Percentiles rank a stretch among this genome's conserved stretches.
Evolutionary conservation across 2,797 vertebrate genomes (phyloP).

Genomic region (Discoglossus pictus): DNA sequence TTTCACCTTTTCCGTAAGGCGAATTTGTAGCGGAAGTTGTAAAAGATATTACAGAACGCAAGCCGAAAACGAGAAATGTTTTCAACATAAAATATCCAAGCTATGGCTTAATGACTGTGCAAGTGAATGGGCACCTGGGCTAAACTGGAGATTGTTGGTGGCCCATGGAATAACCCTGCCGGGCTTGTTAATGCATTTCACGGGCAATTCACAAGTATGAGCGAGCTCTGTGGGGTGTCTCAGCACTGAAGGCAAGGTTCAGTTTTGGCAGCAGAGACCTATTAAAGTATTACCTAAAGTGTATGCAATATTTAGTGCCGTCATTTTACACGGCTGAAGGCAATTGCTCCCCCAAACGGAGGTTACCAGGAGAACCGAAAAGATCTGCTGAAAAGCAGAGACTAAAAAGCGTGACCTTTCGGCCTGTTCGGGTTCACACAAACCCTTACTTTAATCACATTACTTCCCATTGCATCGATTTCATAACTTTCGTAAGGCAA

Average conservation of each 20-base stretch:
- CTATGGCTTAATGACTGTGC: too few species aligned
- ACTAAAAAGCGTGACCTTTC: slow-evolving; percentile 41
- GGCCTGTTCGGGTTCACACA: slow-evolving; percentile 19
- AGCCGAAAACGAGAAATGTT: too few species aligned
- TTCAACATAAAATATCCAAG: too few species aligned
- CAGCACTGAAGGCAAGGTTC: not conserved
- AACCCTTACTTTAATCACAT: slow-evolving; percentile 36
- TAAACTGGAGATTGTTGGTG: slow-evolving; percentile 39
- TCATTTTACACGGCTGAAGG: slow-evolving; percentile 10
- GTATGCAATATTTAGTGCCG: slow-evolving; percentile 15
- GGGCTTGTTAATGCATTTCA: slow-evolving; percentile 44
- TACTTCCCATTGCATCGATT: slow-evolving; percentile 39
- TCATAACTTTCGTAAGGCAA: not conserved
- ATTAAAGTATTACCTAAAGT: slow-evolving; percentile 29
- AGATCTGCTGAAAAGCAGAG: slow-evolving; percentile 28
- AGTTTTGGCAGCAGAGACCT: slow-evolving; percentile 21
- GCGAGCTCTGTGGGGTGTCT: slow-evolving; percentile 10
- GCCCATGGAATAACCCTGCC: slow-evolving; percentile 25
- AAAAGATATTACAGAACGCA: too few species aligned
- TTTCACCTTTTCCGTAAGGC: too few species aligned
- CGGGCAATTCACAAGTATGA: slow-evolving; percentile 35
- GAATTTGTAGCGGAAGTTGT: too few species aligned
- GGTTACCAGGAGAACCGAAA: not conserved
- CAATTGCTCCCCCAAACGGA: slow-evolving; percentile 9
- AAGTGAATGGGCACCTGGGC: too few species aligned